These are phyloP conservation scores for Holocentrus rufus DNA, from an alignment of 2,797 vertebrate genomes.

Conservation along the genomic window DNA sequence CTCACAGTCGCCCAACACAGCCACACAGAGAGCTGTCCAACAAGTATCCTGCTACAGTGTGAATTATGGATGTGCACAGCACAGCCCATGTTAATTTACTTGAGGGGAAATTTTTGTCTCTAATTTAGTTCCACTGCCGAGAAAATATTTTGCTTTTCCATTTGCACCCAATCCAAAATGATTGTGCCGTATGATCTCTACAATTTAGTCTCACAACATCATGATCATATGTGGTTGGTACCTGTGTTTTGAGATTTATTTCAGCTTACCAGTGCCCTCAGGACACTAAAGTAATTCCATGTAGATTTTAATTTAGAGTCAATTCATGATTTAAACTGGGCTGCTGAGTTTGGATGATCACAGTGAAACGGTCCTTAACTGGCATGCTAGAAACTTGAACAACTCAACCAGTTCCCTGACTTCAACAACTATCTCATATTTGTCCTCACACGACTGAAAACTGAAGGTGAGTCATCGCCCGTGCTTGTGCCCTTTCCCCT, in stretches of 20 bases:
- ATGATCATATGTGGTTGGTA: too few species aligned
- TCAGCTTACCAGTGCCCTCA: too few species aligned
- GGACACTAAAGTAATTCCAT: too few species aligned
- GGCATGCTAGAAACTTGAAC: slow-evolving; percentile 89
- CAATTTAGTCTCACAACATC: too few species aligned
- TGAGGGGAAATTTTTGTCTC: too few species aligned
- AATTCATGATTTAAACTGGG: not conserved
- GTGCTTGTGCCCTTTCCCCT: not conserved
- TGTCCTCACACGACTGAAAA: slow-evolving; percentile 93
- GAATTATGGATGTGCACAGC: not conserved
- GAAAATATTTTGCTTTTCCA: too few species aligned
- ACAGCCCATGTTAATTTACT: too few species aligned
- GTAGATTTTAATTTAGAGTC: too few species aligned
- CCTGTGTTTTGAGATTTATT: too few species aligned
- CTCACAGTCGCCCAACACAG: slow-evolving; percentile 94
- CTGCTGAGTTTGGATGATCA: not conserved
- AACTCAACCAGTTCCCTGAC: slow-evolving; percentile 94
- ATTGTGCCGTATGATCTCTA: too few species aligned
- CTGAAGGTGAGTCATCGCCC: slow-evolving; percentile 83
- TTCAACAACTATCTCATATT: slow-evolving; percentile 98
- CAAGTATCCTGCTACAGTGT: slow-evolving; percentile 86
- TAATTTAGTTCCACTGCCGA: too few species aligned
- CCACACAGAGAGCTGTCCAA: slow-evolving; percentile 93
- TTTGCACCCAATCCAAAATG: too few species aligned
- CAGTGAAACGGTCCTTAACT: slow-evolving; percentile 77